Conservation (phyloP, 23 tunicate genomes). For the Aplidium turbinatum region DNA sequence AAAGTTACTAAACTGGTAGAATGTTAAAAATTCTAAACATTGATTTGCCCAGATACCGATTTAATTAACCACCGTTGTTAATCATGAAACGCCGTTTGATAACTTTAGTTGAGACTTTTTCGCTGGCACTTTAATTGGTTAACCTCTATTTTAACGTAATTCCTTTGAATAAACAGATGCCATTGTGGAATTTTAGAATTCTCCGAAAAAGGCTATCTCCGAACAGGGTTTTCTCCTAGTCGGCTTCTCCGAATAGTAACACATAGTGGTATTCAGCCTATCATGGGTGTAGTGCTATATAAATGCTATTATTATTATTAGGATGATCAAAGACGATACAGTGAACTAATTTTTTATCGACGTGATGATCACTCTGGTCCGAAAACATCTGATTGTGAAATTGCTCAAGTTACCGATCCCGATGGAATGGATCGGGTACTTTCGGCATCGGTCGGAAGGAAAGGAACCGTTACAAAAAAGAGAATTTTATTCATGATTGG, state of each 20-base stretch:
- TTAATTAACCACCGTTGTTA: neutral
- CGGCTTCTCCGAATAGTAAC: too few species aligned
- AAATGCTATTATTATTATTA: too few species aligned
- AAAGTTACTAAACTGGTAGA: neutral
- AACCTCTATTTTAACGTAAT: too few species aligned
- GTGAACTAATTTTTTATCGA: slow-evolving; percentile 64
- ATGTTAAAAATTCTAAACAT: neutral
- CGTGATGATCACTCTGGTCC: slow-evolving; percentile 84
- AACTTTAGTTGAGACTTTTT: too few species aligned
- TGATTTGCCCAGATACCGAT: too few species aligned
- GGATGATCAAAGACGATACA: neutral
- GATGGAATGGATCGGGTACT: slow-evolving; percentile 50
- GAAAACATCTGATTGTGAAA: slow-evolving; percentile 56
- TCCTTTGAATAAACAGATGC: too few species aligned
- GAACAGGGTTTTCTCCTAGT: too few species aligned
- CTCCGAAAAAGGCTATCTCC: too few species aligned
- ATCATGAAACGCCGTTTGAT: neutral
- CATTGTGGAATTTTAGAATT: too few species aligned
- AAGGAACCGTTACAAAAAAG: slow-evolving; percentile 67
- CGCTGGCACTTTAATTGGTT: too few species aligned
- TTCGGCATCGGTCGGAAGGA: slow-evolving; percentile 37
- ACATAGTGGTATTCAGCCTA: too few species aligned
- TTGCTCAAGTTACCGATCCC: slow-evolving; percentile 32
- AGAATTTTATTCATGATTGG: slow-evolving; percentile 70
- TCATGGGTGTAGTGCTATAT: too few species aligned